Evolutionary conservation across 1,140 invertebrate genomes (phyloP).

Genomic region (Penaeus indicus): DNA sequence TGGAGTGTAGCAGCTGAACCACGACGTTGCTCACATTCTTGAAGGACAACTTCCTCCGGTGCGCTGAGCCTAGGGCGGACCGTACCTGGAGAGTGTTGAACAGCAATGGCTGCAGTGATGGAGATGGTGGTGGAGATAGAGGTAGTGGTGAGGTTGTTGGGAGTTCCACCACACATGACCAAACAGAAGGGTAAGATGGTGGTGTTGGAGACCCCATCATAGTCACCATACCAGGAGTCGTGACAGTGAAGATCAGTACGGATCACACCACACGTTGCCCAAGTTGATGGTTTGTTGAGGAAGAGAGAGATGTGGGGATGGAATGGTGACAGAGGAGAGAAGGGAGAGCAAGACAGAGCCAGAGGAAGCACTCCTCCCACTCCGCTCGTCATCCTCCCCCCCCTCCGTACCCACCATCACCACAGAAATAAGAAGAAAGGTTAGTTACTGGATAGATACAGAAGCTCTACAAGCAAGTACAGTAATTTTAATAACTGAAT

Average conservation of each 20-base stretch:
- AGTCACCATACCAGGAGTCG: slow-evolving; percentile 31
- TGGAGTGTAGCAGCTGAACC: slow-evolving; percentile 88
- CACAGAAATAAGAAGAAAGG: slow-evolving; percentile 54
- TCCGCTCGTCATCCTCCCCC: slow-evolving; percentile 25
- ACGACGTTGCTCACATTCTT: slow-evolving; percentile 93
- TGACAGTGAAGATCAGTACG: slow-evolving; percentile 31
- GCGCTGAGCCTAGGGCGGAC: slow-evolving; percentile 77
- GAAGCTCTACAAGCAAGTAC: slow-evolving; percentile 44
- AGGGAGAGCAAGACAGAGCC: slow-evolving; percentile 22
- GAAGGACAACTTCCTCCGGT: slow-evolving; percentile 85
- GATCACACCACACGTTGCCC: slow-evolving; percentile 45
- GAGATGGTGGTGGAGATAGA: not conserved
- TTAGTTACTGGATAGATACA: slow-evolving; percentile 49
- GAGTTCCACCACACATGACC: slow-evolving; percentile 8
- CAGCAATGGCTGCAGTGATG: slow-evolving; percentile 59
- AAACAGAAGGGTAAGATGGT: slow-evolving; percentile 15
- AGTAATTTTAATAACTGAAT: not conserved
- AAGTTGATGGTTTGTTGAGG: slow-evolving; percentile 56
- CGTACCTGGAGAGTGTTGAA: slow-evolving; percentile 81
- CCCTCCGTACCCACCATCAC: slow-evolving; percentile 46
- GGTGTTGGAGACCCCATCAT: slow-evolving; percentile 27
- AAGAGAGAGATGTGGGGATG: slow-evolving; percentile 48
- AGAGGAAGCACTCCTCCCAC: slow-evolving; percentile 1
- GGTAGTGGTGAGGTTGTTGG: not conserved
- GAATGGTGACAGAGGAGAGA: slow-evolving; percentile 24